phyloP scores from a whole-genome alignment of 2,797 vertebrate species.

The Sandelia bainsii region DNA sequence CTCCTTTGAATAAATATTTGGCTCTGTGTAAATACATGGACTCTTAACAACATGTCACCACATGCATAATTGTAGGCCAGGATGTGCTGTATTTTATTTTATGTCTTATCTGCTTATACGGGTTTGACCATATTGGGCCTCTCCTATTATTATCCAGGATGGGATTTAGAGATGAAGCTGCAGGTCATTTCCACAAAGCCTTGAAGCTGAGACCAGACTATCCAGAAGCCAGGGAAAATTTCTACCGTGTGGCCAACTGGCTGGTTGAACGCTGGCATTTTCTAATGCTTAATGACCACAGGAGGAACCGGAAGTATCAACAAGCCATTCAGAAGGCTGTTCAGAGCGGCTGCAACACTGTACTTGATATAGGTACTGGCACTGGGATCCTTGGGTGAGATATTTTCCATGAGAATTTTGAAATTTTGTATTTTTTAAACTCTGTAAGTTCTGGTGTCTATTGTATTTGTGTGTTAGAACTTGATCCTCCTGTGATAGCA shows the following conservation, averaged over 20 bases:
- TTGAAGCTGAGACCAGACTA: slow-evolving; percentile 94
- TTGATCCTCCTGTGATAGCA: neutral
- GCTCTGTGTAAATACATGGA: neutral
- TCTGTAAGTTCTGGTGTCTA: neutral
- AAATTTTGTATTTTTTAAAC: slow-evolving; percentile 2
- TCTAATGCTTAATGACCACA: slow-evolving; percentile 95
- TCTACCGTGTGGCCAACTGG: slow-evolving; percentile 97
- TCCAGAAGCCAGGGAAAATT: slow-evolving; percentile 95
- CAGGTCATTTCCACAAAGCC: slow-evolving; percentile 96
- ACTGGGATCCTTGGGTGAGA: slow-evolving; percentile 96
- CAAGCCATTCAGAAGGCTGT: slow-evolving; percentile 93
- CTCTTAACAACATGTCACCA: neutral
- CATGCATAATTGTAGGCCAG: neutral
- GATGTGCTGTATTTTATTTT: neutral
- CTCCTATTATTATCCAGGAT: slow-evolving; percentile 82
- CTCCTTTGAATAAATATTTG: neutral
- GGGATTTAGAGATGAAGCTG: slow-evolving; percentile 97
- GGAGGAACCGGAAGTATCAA: slow-evolving; percentile 91
- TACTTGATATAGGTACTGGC: slow-evolving; percentile 97
- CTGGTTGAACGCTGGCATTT: slow-evolving; percentile 99
- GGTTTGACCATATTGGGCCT: neutral
- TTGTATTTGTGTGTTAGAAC: neutral
- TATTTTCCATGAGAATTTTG: slow-evolving; percentile 46
- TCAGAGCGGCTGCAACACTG: slow-evolving; percentile 87
- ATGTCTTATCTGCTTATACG: neutral